phyloP scores from a whole-genome alignment of 2,113 vertebrate species.

The Galeopterus variegatus region DNA sequence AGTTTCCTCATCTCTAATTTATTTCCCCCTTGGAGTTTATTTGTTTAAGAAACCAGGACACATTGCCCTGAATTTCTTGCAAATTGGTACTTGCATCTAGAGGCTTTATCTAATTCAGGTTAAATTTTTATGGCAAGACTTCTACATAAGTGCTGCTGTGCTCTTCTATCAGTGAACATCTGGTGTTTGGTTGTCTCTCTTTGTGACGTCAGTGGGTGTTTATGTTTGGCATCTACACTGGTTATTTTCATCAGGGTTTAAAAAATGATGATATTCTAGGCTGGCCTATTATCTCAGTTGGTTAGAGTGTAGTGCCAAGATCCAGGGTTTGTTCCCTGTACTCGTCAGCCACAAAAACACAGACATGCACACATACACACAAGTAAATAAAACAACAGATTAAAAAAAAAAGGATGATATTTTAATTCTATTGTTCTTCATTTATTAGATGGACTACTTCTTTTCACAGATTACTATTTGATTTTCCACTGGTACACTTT shows the following conservation, averaged over 20 bases:
- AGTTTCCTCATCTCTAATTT: neutral
- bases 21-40: neutral
- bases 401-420: neutral
- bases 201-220: neutral
- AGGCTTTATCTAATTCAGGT: neutral
- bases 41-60: neutral
- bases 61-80: neutral
- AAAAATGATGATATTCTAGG: neutral
- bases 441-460: neutral
- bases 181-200: neutral
- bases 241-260: conserved; percentile 19
- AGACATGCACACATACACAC: no score
- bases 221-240: neutral
- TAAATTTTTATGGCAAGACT: neutral
- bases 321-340: no score
- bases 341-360: no score
- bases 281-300: no score
- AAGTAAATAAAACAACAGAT: no score
- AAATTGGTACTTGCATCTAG: conserved; percentile 8
- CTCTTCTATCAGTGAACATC: neutral
- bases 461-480: neutral
- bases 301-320: no score
- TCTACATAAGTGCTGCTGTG: neutral
- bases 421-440: neutral
- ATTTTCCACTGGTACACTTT: neutral